Evolutionary conservation across 2,797 vertebrate genomes (phyloP).

Genomic region (Morus bassanus): DNA sequence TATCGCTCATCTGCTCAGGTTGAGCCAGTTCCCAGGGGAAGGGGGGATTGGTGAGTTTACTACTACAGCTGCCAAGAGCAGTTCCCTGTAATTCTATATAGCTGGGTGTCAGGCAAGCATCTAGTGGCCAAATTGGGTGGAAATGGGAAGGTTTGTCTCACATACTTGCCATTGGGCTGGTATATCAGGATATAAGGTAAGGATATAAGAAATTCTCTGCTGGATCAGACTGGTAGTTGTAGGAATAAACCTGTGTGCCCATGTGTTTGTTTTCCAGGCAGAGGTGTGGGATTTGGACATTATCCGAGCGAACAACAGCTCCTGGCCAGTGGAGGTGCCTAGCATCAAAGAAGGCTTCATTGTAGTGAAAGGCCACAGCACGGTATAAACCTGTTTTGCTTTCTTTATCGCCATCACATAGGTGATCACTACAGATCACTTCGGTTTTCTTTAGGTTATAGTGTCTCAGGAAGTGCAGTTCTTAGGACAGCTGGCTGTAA

Average conservation of each 20-base stretch:
- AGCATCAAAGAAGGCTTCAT: conserved; percentile 94
- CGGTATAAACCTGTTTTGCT: conserved; percentile 71
- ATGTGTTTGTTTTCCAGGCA: conserved; percentile 75
- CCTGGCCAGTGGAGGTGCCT: conserved; percentile 87
- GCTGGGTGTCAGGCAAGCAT: background rate
- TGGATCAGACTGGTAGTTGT: background rate
- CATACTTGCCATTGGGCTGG: background rate
- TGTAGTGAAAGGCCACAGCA: conserved; percentile 90
- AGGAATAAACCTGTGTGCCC: background rate
- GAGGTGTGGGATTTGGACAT: conserved; percentile 98
- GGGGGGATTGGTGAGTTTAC: background rate
- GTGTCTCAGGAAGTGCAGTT: background rate
- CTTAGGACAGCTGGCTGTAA: background rate
- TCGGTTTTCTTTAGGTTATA: background rate
- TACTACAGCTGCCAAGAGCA: background rate
- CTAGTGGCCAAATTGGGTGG: background rate
- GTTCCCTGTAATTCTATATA: accelerated
- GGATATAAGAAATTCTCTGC: background rate
- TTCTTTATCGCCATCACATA: background rate
- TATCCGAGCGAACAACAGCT: conserved; percentile 83
- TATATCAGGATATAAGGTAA: background rate
- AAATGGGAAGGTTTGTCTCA: background rate
- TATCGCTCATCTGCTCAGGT: background rate
- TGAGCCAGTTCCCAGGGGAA: background rate
- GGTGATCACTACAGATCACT: background rate